Percentiles rank a stretch among this genome's conserved stretches.
Conservation (phyloP, 1,140 invertebrate species). For the Leptopilina boulardi region DNA sequence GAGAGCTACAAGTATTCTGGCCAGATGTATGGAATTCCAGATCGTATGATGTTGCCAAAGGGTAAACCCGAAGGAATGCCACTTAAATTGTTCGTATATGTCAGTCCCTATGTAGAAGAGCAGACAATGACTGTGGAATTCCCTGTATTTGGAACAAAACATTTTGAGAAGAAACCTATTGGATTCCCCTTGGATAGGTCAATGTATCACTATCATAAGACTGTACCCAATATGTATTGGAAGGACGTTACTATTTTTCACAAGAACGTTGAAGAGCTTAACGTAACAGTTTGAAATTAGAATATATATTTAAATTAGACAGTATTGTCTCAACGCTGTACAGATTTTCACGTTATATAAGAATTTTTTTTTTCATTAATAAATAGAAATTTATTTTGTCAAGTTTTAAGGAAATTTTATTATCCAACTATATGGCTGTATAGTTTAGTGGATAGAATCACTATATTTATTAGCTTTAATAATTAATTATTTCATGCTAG, state of each 20-base stretch:
- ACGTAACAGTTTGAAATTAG: constrained; percentile 63
- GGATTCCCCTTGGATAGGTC: constrained; percentile 77
- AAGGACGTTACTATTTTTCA: constrained; percentile 79
- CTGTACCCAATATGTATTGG: constrained; percentile 78
- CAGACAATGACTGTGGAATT: constrained; percentile 42
- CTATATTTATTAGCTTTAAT: neutral
- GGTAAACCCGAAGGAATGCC: constrained; percentile 79
- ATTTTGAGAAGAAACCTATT: constrained; percentile 66
- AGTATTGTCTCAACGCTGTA: neutral
- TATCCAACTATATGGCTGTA: neutral
- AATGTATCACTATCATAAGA: constrained; percentile 75
- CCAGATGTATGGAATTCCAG: constrained; percentile 78
- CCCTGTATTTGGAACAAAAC: constrained; percentile 52
- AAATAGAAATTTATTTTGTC: neutral
- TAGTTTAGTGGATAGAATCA: no score
- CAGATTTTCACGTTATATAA: neutral
- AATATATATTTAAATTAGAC: neutral
- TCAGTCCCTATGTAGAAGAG: constrained; percentile 74
- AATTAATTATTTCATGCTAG: neutral
- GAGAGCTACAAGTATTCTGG: constrained; percentile 67
- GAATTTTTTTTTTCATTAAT: neutral
- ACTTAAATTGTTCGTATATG: constrained; percentile 78
- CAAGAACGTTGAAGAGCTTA: constrained; percentile 66
- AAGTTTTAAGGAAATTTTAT: neutral
- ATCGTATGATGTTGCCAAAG: constrained; percentile 79